Evolutionary conservation across 2,797 vertebrate genomes (phyloP).

Genomic region (Tadarida brasiliensis): DNA sequence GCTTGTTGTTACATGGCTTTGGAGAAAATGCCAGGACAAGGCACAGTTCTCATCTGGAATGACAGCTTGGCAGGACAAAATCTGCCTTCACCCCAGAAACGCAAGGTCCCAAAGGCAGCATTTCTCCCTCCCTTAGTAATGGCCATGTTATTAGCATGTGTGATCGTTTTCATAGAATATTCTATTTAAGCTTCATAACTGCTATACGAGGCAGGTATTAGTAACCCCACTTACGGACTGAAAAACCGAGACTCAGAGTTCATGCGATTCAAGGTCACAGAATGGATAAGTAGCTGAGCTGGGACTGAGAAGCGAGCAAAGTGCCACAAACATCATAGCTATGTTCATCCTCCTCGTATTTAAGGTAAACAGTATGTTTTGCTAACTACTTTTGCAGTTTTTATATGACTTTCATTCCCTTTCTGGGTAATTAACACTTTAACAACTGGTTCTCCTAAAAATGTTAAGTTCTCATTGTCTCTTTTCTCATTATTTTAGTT

Average conservation of each 20-base stretch:
- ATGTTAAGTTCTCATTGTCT: neutral
- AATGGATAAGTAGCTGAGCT: neutral
- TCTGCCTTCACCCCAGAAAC: neutral
- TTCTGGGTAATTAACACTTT: neutral
- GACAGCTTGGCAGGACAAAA: neutral
- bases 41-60: neutral
- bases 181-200: neutral
- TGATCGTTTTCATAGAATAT: neutral
- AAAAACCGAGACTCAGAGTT: constrained; percentile 7
- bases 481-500: neutral
- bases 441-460: neutral
- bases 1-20: neutral
- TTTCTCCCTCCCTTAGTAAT: neutral
- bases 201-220: neutral
- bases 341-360: neutral
- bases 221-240: neutral
- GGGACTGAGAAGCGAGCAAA: neutral
- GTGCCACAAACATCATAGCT: neutral
- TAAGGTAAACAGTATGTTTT: neutral
- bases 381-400: neutral
- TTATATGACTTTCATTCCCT: constrained; percentile 16
- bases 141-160: neutral
- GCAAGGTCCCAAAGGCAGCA: neutral
- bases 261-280: neutral
- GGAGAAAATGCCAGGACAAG: constrained; percentile 8